Evolutionary conservation across 2,113 vertebrate species (phyloP), one percentile per base, ranked within the genome.

Genomic region (Lonchura striata): DNA sequence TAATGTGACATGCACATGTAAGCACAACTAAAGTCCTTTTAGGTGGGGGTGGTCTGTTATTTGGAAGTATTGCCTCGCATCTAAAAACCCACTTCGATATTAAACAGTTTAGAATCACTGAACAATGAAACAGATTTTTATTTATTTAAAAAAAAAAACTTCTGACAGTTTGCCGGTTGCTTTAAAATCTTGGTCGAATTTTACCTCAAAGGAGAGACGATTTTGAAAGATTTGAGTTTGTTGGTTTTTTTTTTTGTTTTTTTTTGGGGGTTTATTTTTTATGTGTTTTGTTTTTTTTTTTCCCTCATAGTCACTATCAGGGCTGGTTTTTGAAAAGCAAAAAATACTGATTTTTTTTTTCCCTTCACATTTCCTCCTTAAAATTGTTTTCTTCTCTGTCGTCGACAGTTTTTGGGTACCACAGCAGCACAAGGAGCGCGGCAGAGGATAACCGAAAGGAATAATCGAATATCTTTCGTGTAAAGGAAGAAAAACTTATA

Each of bases 301-400:
- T 39, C 11, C 17, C 18, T 2, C 37, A 15, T 19, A 53, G 27
- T 2, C 4, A 2, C 9, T 59, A 28, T 18, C n/a, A 70, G 35
- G 15, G 25, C 6, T 93, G 15, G 23, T 63, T 82, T 86, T 56
- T 83, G 56, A 31, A 86, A 74, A 66, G 10, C 7, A 66, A 44
- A 80, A 61, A 1, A 3, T 25, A 17, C 37, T 14, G 20, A 9
- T 31, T 6, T 8, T 17, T 42, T 27, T 19, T 12, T 3, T 3
- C 21, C 1, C 2, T 2, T 12, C 14, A 2, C 3, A 11, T 42
- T 66, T 70, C 27, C 2, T 27, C 24, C 0, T 0, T 57, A 54
- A 56, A 78, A 47, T 72, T 37, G 27, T 83, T 92, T 87, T 50
- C 12, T 71, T 50, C 17, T 79, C 33, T 46, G 24, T 56, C 15